Percentiles rank a stretch among this genome's conserved stretches.
phyloP scores from a whole-genome alignment of 2,113 vertebrate species.

The Erpornis zantholeuca region DNA sequence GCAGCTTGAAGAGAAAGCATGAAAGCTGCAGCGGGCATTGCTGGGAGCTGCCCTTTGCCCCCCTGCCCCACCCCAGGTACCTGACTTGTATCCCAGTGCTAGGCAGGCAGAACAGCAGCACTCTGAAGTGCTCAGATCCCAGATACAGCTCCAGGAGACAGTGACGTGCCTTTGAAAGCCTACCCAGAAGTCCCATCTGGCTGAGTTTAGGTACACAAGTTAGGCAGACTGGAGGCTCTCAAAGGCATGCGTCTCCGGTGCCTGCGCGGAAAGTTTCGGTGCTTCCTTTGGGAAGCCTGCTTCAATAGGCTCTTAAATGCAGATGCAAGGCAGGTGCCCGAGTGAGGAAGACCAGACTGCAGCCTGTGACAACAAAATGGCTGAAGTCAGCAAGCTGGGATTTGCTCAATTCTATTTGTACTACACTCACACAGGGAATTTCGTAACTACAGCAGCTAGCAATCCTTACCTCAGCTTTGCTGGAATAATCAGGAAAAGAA shows the following conservation, averaged over 20 bases:
- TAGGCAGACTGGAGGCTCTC: background rate
- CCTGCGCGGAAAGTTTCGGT: accelerated
- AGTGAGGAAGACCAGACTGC: background rate
- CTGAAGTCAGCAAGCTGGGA: background rate
- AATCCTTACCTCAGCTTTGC: background rate
- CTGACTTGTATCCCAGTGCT: background rate
- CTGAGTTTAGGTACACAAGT: background rate
- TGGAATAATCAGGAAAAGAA: background rate
- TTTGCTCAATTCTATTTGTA: background rate
- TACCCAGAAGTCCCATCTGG: background rate
- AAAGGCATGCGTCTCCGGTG: background rate
- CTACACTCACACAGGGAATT: background rate
- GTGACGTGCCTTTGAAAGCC: background rate
- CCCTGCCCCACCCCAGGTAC: background rate
- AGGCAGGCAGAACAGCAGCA: background rate
- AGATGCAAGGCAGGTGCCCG: background rate
- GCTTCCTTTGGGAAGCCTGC: background rate
- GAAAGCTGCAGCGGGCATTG: accelerated
- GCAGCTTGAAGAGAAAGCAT: background rate
- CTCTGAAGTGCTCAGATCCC: background rate
- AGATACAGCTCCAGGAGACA: background rate
- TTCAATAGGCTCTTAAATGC: background rate
- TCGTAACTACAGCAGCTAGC: background rate
- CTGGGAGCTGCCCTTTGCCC: background rate
- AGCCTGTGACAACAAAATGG: slow-evolving; percentile 4